These are phyloP conservation scores for Pantherophis guttatus DNA, from an alignment of 2,113 vertebrate genomes.

Conservation along the genomic window DNA sequence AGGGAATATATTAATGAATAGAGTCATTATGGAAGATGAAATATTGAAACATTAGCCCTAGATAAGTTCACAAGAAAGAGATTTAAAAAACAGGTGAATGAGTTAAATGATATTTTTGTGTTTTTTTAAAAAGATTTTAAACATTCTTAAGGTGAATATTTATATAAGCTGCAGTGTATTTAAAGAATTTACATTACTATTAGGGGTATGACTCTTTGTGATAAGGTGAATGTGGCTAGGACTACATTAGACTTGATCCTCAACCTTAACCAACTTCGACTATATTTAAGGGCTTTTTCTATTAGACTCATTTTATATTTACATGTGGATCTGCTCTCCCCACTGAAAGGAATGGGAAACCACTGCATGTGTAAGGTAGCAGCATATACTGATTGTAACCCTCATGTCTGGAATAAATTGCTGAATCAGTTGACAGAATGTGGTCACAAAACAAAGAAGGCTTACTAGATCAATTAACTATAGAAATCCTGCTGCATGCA, in stretches of 20 bases:
- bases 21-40: constrained; percentile 19
- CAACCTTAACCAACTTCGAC: neutral
- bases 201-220: neutral
- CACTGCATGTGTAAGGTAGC: neutral
- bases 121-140: constrained; percentile 13
- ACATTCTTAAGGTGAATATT: constrained; percentile 51
- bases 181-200: constrained; percentile 33
- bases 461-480: neutral
- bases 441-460: neutral
- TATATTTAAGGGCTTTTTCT: neutral
- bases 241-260: neutral
- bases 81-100: constrained; percentile 17
- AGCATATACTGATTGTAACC: neutral
- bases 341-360: neutral
- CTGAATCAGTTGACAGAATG: neutral
- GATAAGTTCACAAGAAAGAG: constrained; percentile 9
- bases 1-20: neutral
- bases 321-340: neutral
- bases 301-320: neutral
- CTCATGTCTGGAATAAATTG: neutral
- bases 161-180: constrained; percentile 33
- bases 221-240: no score
- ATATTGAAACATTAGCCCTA: constrained; percentile 4
- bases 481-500: neutral
- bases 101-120: constrained; percentile 35